phyloP scores from a whole-genome alignment of 1,140 invertebrate genomes.

The Pseudomyrmex flavicornis region DNA sequence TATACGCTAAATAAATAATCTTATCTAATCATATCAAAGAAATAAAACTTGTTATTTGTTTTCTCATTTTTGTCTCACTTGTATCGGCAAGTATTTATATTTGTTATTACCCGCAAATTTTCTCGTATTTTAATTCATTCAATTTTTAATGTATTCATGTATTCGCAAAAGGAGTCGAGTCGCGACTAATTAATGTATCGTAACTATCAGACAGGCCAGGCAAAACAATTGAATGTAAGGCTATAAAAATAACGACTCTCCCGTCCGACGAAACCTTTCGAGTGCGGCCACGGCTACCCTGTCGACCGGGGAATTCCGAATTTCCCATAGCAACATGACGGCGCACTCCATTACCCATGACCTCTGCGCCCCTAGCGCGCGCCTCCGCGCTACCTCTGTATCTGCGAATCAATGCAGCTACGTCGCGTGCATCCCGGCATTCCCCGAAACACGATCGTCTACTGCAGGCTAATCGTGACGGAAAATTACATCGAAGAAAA shows the following conservation, averaged over 20 bases:
- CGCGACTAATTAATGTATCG: conserved; percentile 37
- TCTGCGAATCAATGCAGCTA: conserved; percentile 77
- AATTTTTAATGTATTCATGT: not conserved
- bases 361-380: conserved; percentile 72
- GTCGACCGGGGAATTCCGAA: conserved; percentile 65
- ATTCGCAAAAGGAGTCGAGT: not conserved
- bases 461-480: conserved; percentile 65
- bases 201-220: not conserved
- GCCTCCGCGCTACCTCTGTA: conserved; percentile 63
- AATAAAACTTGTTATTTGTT: not conserved
- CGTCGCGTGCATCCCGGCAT: conserved; percentile 74
- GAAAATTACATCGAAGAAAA: conserved; percentile 63
- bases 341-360: conserved; percentile 77
- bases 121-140: not conserved
- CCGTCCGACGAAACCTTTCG: conserved; percentile 37
- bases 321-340: conserved; percentile 75
- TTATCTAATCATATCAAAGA: not conserved
- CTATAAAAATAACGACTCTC: conserved; percentile 11
- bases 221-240: conserved; percentile 17
- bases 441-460: conserved; percentile 57
- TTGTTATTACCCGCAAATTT: not conserved
- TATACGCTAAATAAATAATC: too few species aligned
- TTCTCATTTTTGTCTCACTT: not conserved
- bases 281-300: conserved; percentile 20
- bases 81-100: too few species aligned